Percentiles rank a stretch among this genome's conserved stretches.
Evolutionary conservation across 2,888 invertebrate genomes (phyloP).

Genomic region (Odiellus spinosus): DNA sequence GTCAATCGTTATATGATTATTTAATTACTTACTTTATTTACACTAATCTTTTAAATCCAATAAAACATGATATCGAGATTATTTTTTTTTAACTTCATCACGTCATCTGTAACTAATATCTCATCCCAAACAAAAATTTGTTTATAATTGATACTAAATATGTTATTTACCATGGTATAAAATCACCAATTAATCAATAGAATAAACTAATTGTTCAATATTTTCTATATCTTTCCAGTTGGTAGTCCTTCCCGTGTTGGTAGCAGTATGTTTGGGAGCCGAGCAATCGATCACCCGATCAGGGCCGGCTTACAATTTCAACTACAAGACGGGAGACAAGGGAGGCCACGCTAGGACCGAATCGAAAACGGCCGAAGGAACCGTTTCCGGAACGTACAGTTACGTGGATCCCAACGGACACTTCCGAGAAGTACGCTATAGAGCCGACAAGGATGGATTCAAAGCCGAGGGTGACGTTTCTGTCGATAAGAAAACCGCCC

Average conservation of each 20-base stretch:
- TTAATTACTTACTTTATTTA: too few species aligned
- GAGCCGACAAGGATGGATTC: constrained; percentile 15
- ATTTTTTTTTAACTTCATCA: too few species aligned
- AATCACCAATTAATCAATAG: too few species aligned
- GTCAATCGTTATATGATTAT: too few species aligned
- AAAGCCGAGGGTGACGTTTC: constrained; percentile 16
- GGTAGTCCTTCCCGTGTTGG: background rate
- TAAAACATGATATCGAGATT: too few species aligned
- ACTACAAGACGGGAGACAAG: constrained; percentile 10
- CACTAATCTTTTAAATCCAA: too few species aligned
- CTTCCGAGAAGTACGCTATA: constrained; percentile 10
- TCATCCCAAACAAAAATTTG: too few species aligned
- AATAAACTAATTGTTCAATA: too few species aligned
- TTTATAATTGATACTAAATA: too few species aligned
- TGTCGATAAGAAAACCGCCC: constrained; percentile 17
- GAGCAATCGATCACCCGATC: background rate
- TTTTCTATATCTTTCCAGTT: too few species aligned
- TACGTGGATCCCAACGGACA: constrained; percentile 17
- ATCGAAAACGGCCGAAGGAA: constrained; percentile 5
- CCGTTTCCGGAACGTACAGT: constrained; percentile 13
- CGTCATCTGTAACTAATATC: too few species aligned
- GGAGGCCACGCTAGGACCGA: constrained; percentile 9
- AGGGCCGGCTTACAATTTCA: constrained; percentile 8
- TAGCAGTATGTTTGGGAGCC: background rate
- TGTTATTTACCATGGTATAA: too few species aligned